Evolutionary conservation across 1,140 invertebrate species (phyloP), one percentile per base, ranked within the genome.

Genomic region (Trichonephila clavipes): DNA sequence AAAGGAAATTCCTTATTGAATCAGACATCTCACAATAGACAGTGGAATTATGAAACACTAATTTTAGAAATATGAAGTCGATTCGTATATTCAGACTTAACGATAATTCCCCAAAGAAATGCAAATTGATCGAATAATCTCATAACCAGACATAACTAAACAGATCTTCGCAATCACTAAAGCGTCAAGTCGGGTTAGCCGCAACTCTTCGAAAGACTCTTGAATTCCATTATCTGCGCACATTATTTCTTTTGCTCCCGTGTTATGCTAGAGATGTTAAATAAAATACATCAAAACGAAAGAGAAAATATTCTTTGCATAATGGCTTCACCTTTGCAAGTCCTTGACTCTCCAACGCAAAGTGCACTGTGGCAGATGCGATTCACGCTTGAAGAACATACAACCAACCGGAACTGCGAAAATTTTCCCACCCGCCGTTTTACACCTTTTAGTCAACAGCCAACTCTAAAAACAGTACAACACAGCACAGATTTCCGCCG

Each of bases 201-300:
- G n/a, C 28, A 77, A 40, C 72, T 77, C 72, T 18, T 34, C 72
- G 72, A 77, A 77, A 72, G 28, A 40, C 72, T 18, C 72, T 77
- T 34, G 72, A 77, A 77, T 77, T 77, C 28, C 72, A 77, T 77
- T 77, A 77, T 77, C 72, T 34, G 72, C 16, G 28, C 72, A 77
- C 72, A 77, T 77, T 40, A 77, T 34, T 77, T 77, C 72, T 77
- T 77, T 77, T 77, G 72, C 72, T 77, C 72, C 72, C 72, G 72
- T 77, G 72, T 77, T 77, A 24, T 77, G 72, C 72, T 77, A 77
- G 72, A 77, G 72, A 77, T 77, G 72, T 77, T 77, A 77, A 77
- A 77, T 77, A 77, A 77, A 77, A 77, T 77, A 77, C 72, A 77
- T 34, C 72, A 77, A 77, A 77, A 77, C 72, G 72, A 77, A 40